Evolutionary conservation across 2,888 invertebrate genomes (phyloP), one percentile per base, ranked within the genome.

Genomic region (Acleris sparsana): DNA sequence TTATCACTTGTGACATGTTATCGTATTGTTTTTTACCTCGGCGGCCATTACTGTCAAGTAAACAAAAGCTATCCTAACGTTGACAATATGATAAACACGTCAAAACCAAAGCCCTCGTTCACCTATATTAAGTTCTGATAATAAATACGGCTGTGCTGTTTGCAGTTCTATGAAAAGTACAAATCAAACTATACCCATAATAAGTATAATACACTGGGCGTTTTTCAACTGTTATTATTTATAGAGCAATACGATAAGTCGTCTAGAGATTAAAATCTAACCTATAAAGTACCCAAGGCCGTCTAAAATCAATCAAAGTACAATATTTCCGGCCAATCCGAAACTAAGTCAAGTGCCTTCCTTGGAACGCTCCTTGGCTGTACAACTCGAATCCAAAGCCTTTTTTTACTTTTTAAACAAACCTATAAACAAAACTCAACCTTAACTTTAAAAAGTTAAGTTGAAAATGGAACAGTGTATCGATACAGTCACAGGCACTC

Each of bases 251-350:
- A 7, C 5, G 13, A 7, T 18, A 18, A 20, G 18, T 17, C 4
- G 9, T 20, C 18, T 13, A 9, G 9, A 49, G 49, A 18, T 49
- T 49, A 17, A 20, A 49, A 49, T 60, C 25, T 13, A 20, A 43
- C 46, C 29, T 18, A 49, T 33, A 22, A 46, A 49, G 39, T 17
- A n/a, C 71, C 73, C 81, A 85, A 85, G 81, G 81, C 65, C 43
- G 20, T 7, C 43, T 16, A 66, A 67, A 72, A 78, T 73, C 75
- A 76, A 80, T 80, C 77, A 75, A 83, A 83, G 80, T 78, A 75
- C 82, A 79, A 83, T 79, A 79, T 86, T 84, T 91, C 89, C 88
- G 89, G 88, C 81, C 78, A 79, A 83, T 83, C 80, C 79, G 80
- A 80, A 85, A 83, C 86, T 82, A 84, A 85, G 78, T 82, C 81